These are phyloP conservation scores for Strix occidentalis DNA, from an alignment of 2,797 vertebrate genomes.

Conservation along the genomic window DNA sequence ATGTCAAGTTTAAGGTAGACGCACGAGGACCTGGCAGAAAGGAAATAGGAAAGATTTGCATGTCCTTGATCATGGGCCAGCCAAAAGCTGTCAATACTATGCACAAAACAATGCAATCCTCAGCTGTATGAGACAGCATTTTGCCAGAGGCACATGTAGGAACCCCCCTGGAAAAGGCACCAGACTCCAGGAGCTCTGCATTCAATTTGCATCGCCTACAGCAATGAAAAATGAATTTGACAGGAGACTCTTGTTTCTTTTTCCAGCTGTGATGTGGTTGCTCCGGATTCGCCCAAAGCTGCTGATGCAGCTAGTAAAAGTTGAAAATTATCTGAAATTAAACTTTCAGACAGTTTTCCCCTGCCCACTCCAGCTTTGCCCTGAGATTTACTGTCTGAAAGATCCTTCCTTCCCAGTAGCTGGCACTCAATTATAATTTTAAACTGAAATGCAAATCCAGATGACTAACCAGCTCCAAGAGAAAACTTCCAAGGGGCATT, in stretches of 20 bases:
- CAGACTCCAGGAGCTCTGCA: background rate
- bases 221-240: background rate
- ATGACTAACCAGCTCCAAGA: background rate
- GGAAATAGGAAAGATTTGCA: background rate
- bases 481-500: background rate
- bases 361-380: background rate
- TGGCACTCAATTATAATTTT: slow-evolving; percentile 9
- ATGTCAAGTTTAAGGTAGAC: rapidly evolving
- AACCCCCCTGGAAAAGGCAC: background rate
- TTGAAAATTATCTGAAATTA: background rate
- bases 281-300: background rate
- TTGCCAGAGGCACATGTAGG: rapidly evolving
- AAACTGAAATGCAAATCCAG: background rate
- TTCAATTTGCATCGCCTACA: background rate
- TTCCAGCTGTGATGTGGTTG: background rate
- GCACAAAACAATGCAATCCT: background rate
- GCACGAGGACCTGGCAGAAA: background rate
- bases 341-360: background rate
- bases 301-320: background rate
- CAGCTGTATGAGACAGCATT: background rate
- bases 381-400: background rate
- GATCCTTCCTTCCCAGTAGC: background rate
- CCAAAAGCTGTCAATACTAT: background rate
- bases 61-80: rapidly evolving
- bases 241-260: background rate